Evolutionary conservation across 2,888 invertebrate genomes (phyloP).

Genomic region (Agrilus cyanescens): DNA sequence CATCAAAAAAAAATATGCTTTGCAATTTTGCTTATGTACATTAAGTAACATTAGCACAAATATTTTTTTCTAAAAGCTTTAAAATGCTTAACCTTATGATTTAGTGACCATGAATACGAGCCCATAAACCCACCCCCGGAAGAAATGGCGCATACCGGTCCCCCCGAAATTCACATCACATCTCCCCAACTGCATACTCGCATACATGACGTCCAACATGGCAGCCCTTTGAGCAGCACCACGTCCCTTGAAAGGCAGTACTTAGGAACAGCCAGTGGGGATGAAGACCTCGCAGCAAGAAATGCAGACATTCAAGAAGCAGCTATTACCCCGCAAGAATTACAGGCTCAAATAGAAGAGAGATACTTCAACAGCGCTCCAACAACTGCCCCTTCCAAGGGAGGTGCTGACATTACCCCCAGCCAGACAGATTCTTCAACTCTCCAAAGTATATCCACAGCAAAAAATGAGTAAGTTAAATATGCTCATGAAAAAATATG

Average conservation of each 20-base stretch:
- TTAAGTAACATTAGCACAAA: too few species aligned
- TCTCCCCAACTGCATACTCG: not conserved
- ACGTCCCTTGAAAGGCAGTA: constrained; percentile 9
- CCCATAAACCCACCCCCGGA: constrained; percentile 64
- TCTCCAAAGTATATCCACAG: constrained; percentile 50
- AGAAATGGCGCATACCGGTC: constrained; percentile 30
- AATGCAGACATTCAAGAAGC: constrained; percentile 34
- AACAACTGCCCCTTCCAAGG: constrained; percentile 38
- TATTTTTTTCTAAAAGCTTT: too few species aligned
- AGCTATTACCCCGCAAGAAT: constrained; percentile 31
- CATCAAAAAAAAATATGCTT: too few species aligned
- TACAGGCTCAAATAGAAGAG: constrained; percentile 46
- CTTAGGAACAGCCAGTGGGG: constrained; percentile 27
- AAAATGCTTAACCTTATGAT: constrained; percentile 32
- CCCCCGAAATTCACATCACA: constrained; percentile 19
- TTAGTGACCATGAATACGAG: constrained; percentile 89
- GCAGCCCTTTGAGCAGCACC: constrained; percentile 3
- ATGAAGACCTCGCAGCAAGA: constrained; percentile 33
- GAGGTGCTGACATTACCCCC: constrained; percentile 10
- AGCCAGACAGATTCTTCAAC: constrained; percentile 53
- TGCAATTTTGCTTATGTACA: too few species aligned
- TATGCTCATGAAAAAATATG: constrained; percentile 1
- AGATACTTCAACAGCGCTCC: constrained; percentile 50
- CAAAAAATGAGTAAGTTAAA: constrained; percentile 33
- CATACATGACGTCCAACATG: constrained; percentile 1